A percentile compares a stretch with the other conserved stretches of the same genome.
Conservation (phyloP, 2,888 invertebrate genomes). For the Lasioglossum pauxillum region DNA sequence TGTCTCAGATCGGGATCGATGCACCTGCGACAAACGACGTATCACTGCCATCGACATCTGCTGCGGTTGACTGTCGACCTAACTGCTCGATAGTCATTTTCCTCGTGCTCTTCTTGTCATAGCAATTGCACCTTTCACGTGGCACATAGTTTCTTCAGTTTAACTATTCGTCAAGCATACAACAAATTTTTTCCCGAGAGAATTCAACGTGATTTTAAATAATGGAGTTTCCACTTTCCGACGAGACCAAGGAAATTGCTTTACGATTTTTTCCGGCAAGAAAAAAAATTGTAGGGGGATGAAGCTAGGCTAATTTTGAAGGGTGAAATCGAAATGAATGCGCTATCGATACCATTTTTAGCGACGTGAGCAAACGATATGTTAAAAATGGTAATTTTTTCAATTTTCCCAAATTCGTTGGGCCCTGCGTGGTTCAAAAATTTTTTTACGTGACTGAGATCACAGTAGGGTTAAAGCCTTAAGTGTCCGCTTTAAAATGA, state of each 20-base stretch:
- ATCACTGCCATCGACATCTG: slow-evolving; percentile 63
- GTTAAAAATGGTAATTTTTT: too few relatives aligned
- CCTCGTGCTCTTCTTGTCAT: background rate
- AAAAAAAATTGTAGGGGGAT: too few relatives aligned
- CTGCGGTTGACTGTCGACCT: background rate
- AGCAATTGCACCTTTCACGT: background rate
- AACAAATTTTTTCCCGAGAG: rapidly evolving
- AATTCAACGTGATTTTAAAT: background rate
- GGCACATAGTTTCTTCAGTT: background rate
- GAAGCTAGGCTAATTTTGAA: too few relatives aligned
- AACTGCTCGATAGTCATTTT: background rate
- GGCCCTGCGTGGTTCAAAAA: rapidly evolving
- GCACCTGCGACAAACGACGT: slow-evolving; percentile 64
- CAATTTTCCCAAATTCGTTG: background rate
- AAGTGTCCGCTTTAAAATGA: background rate
- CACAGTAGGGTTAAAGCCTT: background rate
- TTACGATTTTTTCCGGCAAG: background rate
- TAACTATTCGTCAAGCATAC: background rate
- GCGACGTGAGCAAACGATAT: too few relatives aligned
- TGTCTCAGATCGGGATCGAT: slow-evolving; percentile 56
- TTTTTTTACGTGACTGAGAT: rapidly evolving
- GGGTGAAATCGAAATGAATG: too few relatives aligned
- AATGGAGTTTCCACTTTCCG: background rate
- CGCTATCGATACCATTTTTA: too few relatives aligned
- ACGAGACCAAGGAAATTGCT: background rate